These are phyloP conservation scores for Polypterus bichir DNA, from an alignment of 2,113 vertebrate genomes.

Conservation along the genomic window DNA sequence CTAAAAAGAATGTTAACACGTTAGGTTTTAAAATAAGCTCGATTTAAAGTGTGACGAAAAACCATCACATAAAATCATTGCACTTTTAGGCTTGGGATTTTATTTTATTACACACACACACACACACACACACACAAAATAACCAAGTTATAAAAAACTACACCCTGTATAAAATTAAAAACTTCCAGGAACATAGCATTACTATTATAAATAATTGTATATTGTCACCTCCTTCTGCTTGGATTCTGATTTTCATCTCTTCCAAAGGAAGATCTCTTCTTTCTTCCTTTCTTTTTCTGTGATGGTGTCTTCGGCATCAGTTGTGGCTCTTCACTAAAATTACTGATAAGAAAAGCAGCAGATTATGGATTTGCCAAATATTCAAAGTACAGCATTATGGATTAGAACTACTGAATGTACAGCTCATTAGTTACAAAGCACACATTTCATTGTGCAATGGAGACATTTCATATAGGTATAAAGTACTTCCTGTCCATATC, in stretches of 20 bases:
- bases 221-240: constrained; percentile 49
- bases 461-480: too few species aligned
- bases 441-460: neutral
- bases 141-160: neutral
- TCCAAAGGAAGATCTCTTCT: constrained; percentile 50
- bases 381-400: neutral
- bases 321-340: constrained; percentile 68
- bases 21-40: too few species aligned
- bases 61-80: too few species aligned
- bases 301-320: constrained; percentile 93
- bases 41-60: too few species aligned
- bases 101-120: too few species aligned
- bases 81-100: too few species aligned
- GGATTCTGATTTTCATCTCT: constrained; percentile 42
- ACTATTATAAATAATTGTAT: too few species aligned
- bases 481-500: too few species aligned
- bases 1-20: too few species aligned
- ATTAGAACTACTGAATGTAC: neutral
- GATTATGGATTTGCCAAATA: neutral
- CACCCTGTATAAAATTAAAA: neutral
- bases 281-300: constrained; percentile 72
- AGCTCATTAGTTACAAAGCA: neutral
- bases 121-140: neutral
- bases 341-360: constrained; percentile 34
- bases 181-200: neutral